Conservation (phyloP, 2,797 vertebrate species). For the Apogon hyalosoma region DNA sequence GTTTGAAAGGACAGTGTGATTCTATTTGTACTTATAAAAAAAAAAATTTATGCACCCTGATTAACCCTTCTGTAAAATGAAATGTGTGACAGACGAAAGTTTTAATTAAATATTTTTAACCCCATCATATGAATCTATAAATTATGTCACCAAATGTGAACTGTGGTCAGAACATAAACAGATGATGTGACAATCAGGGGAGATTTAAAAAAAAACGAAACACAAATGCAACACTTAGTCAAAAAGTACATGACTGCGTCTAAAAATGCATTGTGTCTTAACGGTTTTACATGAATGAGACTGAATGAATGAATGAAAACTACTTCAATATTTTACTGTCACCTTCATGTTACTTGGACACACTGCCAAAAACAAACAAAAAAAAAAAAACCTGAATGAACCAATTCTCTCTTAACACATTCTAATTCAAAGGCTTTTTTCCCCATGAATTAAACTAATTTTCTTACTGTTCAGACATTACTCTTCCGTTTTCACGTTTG, state of each 20-base stretch:
- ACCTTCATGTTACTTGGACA: no score
- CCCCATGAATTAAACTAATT: neutral
- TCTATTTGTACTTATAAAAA: neutral
- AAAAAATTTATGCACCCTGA: no score
- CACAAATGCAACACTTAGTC: neutral
- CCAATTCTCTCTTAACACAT: neutral
- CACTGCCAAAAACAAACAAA: no score
- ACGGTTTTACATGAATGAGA: neutral
- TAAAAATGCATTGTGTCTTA: slow-evolving; percentile 19
- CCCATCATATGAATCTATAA: no score
- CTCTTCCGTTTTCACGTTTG: neutral
- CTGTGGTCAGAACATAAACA: no score
- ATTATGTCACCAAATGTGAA: no score
- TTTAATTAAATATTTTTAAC: no score
- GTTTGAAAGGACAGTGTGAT: neutral
- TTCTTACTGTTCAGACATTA: no score
- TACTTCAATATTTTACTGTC: slow-evolving; percentile 3
- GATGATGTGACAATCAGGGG: no score
- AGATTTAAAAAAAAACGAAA: neutral
- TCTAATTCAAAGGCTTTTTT: neutral
- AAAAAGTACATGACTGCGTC: neutral
- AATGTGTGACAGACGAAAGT: no score
- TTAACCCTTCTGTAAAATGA: no score
- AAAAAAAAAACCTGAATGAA: no score
- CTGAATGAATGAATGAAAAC: slow-evolving; percentile 16